Conservation (phyloP, 2,888 invertebrate genomes). For the Megamerina dolium region DNA sequence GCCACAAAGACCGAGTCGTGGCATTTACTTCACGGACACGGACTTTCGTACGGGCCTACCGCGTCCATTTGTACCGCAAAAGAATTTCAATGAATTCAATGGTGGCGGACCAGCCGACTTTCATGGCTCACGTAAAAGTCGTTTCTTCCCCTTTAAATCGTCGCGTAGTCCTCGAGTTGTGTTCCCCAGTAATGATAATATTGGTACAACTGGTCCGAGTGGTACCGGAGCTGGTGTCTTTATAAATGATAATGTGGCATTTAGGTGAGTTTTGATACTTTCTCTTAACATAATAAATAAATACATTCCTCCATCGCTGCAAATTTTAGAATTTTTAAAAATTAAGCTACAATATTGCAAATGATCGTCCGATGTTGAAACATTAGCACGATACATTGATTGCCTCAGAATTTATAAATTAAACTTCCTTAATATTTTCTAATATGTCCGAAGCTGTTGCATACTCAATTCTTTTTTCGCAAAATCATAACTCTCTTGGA, state of each 20-base stretch:
- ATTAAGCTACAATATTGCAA: too few relatives aligned
- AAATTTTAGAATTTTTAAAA: too few relatives aligned
- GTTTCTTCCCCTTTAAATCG: constrained; percentile 45
- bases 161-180: constrained; percentile 48
- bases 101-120: constrained; percentile 28
- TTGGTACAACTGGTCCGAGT: constrained; percentile 42
- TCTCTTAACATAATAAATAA: too few relatives aligned
- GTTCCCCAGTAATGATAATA: constrained; percentile 46
- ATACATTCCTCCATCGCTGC: too few relatives aligned
- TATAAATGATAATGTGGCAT: constrained; percentile 47
- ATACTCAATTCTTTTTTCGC: too few relatives aligned
- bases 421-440: too few relatives aligned
- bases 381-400: too few relatives aligned
- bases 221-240: constrained; percentile 41
- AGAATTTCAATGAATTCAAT: constrained; percentile 45
- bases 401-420: too few relatives aligned
- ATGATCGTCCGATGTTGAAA: too few relatives aligned
- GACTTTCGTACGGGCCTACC: constrained; percentile 38
- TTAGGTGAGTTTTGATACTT: constrained; percentile 37
- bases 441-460: too few relatives aligned
- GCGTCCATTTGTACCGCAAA: constrained; percentile 34
- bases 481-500: too few relatives aligned
- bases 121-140: constrained; percentile 41
- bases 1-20: constrained; percentile 41
- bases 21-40: constrained; percentile 42